Conservation (phyloP, 2,888 invertebrate genomes). For the Sisyra terminalis region DNA sequence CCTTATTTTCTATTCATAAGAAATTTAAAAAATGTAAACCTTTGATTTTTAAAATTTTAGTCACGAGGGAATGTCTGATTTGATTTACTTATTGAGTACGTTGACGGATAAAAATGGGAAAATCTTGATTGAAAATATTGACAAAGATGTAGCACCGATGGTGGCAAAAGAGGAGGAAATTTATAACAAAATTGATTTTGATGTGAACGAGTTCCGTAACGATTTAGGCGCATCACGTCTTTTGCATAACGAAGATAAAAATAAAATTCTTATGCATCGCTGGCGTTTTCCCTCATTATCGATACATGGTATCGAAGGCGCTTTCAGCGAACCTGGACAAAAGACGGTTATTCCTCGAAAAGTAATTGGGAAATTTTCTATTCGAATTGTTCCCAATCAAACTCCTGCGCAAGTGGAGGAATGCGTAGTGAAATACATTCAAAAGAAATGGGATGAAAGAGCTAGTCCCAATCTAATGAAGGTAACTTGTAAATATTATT, state of each 20-base stretch:
- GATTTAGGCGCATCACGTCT: conserved; percentile 54
- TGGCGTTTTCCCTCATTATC: conserved; percentile 93
- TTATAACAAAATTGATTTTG: conserved; percentile 76
- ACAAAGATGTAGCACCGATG: conserved; percentile 63
- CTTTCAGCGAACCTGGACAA: conserved; percentile 84
- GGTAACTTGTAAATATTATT: conserved; percentile 22
- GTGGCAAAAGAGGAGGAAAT: conserved; percentile 49
- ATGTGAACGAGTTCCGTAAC: conserved; percentile 54
- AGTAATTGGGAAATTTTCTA: conserved; percentile 93
- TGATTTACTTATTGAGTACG: conserved; percentile 69
- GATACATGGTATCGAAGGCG: conserved; percentile 90
- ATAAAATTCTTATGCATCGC: conserved; percentile 75
- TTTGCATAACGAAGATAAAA: conserved; percentile 64
- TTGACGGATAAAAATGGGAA: conserved; percentile 76
- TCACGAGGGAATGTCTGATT: conserved; percentile 80
- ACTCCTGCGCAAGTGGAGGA: conserved; percentile 67
- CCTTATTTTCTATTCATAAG: no score
- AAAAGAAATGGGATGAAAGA: conserved; percentile 60
- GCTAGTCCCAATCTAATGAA: conserved; percentile 77
- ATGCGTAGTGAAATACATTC: conserved; percentile 59
- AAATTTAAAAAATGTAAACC: no score
- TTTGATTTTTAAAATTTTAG: conserved; percentile 25
- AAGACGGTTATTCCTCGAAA: conserved; percentile 92
- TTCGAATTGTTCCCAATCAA: conserved; percentile 92
- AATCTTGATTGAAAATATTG: conserved; percentile 68